Percentiles rank a stretch among this genome's conserved stretches.
These are phyloP conservation scores for Galeopterus variegatus DNA, from an alignment of 2,113 vertebrate species.

Conservation along the genomic window DNA sequence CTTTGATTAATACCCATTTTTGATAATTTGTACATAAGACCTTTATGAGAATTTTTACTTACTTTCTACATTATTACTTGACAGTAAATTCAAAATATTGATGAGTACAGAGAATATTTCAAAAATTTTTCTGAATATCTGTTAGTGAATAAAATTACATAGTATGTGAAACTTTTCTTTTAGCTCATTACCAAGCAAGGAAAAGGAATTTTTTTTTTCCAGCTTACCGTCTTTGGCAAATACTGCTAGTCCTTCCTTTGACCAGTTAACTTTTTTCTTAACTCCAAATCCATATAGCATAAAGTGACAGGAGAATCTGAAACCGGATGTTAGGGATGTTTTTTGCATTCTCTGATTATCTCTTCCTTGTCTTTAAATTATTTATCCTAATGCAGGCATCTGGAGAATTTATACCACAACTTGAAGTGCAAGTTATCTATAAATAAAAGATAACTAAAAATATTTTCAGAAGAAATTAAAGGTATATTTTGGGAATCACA, in stretches of 20 bases:
- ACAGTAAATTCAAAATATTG: not conserved
- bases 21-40: not conserved
- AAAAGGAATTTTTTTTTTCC: not conserved
- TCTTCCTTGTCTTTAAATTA: conserved; percentile 46
- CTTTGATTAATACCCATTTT: conserved; percentile 20
- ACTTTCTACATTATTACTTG: not conserved
- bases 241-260: not conserved
- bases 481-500: conserved; percentile 57
- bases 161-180: not conserved
- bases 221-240: not conserved
- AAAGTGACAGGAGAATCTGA: not conserved
- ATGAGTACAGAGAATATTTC: not conserved
- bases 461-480: conserved; percentile 60
- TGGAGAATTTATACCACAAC: conserved; percentile 51
- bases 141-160: conserved; percentile 15
- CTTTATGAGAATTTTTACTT: conserved; percentile 4
- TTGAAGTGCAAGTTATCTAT: conserved; percentile 56
- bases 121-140: not conserved
- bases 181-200: not conserved
- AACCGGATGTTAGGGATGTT: not conserved
- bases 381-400: conserved; percentile 7
- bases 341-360: not conserved
- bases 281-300: conserved; percentile 20
- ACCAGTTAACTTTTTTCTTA: conserved; percentile 43
- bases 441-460: conserved; percentile 65